A percentile compares a stretch with the other conserved stretches of the same genome.
Evolutionary conservation across 2,113 vertebrate genomes (phyloP).

Genomic region (Carassius auratus): DNA sequence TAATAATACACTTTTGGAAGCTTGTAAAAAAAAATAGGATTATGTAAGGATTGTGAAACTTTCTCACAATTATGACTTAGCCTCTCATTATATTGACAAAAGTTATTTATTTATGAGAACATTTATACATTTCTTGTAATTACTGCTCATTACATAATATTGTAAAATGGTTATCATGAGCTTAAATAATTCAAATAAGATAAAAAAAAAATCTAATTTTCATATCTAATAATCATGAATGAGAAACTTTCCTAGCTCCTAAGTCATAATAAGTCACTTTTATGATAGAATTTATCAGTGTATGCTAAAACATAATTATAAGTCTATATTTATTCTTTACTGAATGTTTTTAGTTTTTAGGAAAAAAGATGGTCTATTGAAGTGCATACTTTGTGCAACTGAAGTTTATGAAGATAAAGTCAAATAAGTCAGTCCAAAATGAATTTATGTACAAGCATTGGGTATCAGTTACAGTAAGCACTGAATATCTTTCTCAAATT

Average conservation of each 20-base stretch:
- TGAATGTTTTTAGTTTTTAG: background rate
- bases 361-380: background rate
- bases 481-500: background rate
- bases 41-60: background rate
- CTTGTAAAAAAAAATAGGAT: background rate
- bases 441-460: constrained; percentile 39
- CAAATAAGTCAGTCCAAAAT: background rate
- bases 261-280: background rate
- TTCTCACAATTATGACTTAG: background rate
- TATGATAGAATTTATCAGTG: background rate
- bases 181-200: background rate
- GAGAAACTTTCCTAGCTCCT: background rate
- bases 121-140: no score
- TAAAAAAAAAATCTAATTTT: background rate
- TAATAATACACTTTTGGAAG: background rate
- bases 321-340: no score
- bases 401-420: background rate
- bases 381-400: background rate
- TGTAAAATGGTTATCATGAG: no score
- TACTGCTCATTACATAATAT: no score
- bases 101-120: background rate
- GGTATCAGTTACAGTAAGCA: constrained; percentile 10
- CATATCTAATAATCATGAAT: background rate
- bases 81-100: background rate
- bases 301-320: no score